Evolutionary conservation across 2,888 invertebrate species (phyloP), one percentile per base, ranked within the genome.

Genomic region (Trissoscelio sp.): DNA sequence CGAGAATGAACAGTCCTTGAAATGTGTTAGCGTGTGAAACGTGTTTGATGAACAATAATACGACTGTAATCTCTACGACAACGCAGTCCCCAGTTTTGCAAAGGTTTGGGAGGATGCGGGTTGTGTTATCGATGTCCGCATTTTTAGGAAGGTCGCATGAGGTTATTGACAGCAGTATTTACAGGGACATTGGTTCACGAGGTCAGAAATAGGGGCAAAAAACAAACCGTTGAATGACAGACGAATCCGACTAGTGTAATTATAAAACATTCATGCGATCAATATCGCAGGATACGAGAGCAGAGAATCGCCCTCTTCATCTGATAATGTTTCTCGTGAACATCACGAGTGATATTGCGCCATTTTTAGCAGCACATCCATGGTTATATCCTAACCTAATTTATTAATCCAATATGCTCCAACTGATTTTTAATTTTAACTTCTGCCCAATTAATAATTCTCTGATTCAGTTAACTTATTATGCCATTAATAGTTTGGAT

Each of bases 21-120:
- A 64, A 64, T 39, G 22, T 42, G 64, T 70, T 48, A 64, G 39
- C 62, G 31, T 64, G 57, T 22, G 20, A 67, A 67, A 28, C 57
- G 18, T 55, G 64, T 72, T 64, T 57, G 39, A 70, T 70, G 53
- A 67, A 77, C 60, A 77, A 69, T 67, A 67, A 75, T 66, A 66
- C 18, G 66, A 60, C 70, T 55, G 46, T 78, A 64, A 70, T 78
- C 70, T 64, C 31, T 51, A 20, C 16, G 44, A 58, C 66, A 70
- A 57, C n/a, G 20, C 0, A 57, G 70, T 70, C 70, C 70, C 24
- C 42, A 22, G n/a, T 64, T 64, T 78, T 62, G 46, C 60, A 64
- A 55, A 42, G 31, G n/a, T 31, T 58, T 18, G 16, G 28, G 51
- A 73, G 81, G 81, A 88, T 89, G 88, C 88, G 89, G 89, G 89